phyloP scores from a whole-genome alignment of 2,113 vertebrate species.

The Aphyosemion australe region DNA sequence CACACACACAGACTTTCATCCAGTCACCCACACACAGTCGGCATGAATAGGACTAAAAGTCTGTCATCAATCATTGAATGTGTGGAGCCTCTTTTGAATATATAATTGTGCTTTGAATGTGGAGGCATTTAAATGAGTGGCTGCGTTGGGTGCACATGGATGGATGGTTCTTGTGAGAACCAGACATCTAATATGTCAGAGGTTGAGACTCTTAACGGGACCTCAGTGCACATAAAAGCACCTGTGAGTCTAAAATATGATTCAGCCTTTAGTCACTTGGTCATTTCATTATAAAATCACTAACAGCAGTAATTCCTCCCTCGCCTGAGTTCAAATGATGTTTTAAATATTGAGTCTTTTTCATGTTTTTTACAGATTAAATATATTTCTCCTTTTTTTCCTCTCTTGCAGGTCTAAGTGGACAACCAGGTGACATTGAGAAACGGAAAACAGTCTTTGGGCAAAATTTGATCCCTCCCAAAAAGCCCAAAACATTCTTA shows the following conservation, averaged over 20 bases:
- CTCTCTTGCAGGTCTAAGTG: constrained; percentile 87
- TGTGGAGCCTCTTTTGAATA: constrained; percentile 60
- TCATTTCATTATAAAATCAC: constrained; percentile 35
- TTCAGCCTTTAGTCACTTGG: constrained; percentile 13
- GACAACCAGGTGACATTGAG: constrained; percentile 93
- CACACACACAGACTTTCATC: constrained; percentile 36
- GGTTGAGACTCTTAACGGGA: constrained; percentile 24
- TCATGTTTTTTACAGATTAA: constrained; percentile 1
- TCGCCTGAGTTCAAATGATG: constrained; percentile 20
- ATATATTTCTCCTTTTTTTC: not conserved
- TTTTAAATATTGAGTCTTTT: not conserved
- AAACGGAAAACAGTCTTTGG: constrained; percentile 95
- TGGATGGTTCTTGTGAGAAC: constrained; percentile 42
- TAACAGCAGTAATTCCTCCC: constrained; percentile 4
- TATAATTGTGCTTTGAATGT: constrained; percentile 53
- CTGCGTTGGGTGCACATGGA: constrained; percentile 32
- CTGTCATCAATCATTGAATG: constrained; percentile 70
- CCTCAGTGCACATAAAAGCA: constrained; percentile 14
- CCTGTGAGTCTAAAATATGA: constrained; percentile 27
- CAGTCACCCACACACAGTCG: constrained; percentile 50
- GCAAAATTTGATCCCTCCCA: constrained; percentile 98
- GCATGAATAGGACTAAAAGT: constrained; percentile 67
- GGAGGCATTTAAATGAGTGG: constrained; percentile 51
- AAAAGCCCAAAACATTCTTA: constrained; percentile 99
- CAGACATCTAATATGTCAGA: constrained; percentile 39